Percentiles rank a stretch among this genome's conserved stretches.
Evolutionary conservation across 2,888 invertebrate species (phyloP).

Genomic region (Lasioglossum pauxillum): DNA sequence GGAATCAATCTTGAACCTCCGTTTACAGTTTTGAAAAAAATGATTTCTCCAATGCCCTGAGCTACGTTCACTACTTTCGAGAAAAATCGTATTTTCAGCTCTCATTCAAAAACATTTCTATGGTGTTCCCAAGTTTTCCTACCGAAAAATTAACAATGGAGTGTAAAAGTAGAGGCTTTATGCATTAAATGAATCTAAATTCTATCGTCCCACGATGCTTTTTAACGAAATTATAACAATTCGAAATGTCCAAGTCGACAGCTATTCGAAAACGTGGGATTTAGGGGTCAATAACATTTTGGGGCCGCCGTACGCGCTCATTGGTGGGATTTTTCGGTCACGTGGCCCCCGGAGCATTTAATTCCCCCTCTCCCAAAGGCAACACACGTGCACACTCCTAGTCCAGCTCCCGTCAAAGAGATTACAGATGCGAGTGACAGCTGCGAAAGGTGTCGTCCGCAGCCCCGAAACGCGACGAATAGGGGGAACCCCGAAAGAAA

Average conservation of each 20-base stretch:
- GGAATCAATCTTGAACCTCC: not conserved
- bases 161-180: not conserved
- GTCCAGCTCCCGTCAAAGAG: constrained; percentile 22
- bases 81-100: not conserved
- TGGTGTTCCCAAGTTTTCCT: not conserved
- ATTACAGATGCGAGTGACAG: constrained; percentile 58
- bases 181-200: not conserved
- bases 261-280: not conserved
- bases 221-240: not conserved
- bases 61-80: not conserved
- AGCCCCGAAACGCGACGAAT: constrained; percentile 28
- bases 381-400: not conserved
- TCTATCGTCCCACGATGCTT: not conserved
- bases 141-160: not conserved
- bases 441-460: constrained; percentile 54
- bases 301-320: not conserved
- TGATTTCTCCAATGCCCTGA: not conserved
- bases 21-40: not conserved
- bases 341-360: not conserved
- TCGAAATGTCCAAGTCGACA: not conserved
- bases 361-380: not conserved
- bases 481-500: constrained; percentile 29
- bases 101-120: not conserved
- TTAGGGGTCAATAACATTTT: not conserved
- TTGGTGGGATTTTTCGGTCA: not conserved